A percentile compares a stretch with the other conserved stretches of the same genome.
Conservation (phyloP, 2,888 invertebrate genomes). For the Nebria brevicollis region DNA sequence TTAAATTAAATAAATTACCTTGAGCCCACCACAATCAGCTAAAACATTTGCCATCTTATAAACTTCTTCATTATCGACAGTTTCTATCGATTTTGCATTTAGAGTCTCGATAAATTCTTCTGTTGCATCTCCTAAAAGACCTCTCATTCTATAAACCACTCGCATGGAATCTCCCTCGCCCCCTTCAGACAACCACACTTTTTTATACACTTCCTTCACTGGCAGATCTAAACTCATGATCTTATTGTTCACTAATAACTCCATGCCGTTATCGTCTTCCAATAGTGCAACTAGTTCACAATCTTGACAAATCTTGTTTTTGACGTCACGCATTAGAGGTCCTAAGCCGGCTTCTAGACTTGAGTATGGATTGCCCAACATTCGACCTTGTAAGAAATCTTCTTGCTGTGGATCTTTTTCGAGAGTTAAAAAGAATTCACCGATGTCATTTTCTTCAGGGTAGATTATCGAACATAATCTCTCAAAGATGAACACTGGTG, state of each 20-base stretch:
- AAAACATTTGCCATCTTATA: conserved; percentile 90
- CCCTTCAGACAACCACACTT: conserved; percentile 90
- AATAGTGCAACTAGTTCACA: conserved; percentile 97
- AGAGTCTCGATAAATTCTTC: conserved; percentile 98
- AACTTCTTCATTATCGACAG: conserved; percentile 93
- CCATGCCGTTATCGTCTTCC: conserved; percentile 99
- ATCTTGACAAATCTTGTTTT: conserved; percentile 98
- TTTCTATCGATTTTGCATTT: conserved; percentile 84
- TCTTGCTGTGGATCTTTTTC: conserved; percentile 99
- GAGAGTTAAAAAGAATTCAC: conserved; percentile 94
- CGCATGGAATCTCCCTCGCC: conserved; percentile 96
- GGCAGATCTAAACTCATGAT: conserved; percentile 97
- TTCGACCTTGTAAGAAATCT: conserved; percentile 96
- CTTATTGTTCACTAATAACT: conserved; percentile 95
- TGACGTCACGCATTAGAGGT: conserved; percentile 97
- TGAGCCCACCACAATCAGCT: conserved; percentile 80
- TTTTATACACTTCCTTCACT: conserved; percentile 89
- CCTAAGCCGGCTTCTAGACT: conserved; percentile 94
- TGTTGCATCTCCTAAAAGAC: conserved; percentile 96
- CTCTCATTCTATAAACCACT: conserved; percentile 97
- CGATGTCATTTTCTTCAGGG: conserved; percentile 96
- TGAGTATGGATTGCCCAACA: conserved; percentile 98
- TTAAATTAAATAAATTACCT: conserved; percentile 58
- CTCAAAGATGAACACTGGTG: conserved; percentile 98
- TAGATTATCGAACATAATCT: conserved; percentile 96